Percentiles rank a stretch among this genome's conserved stretches.
Evolutionary conservation across 1,140 invertebrate genomes (phyloP).

Genomic region (Akabosia matsudoensis): DNA sequence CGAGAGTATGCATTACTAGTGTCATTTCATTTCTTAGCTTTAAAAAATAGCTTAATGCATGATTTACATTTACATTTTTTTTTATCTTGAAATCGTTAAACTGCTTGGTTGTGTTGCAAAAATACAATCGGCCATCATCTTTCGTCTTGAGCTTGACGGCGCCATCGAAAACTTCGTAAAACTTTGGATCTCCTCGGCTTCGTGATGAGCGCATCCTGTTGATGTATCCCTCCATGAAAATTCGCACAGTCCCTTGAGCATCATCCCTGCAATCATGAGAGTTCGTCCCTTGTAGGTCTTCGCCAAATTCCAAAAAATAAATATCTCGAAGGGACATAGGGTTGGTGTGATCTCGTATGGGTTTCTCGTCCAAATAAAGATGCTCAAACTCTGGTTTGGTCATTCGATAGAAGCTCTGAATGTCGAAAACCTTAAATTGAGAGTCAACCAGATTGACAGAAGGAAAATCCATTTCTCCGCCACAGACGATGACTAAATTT

Average conservation of each 20-base stretch:
- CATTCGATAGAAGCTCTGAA: not conserved
- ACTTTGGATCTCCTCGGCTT: not conserved
- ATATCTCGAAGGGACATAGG: not conserved
- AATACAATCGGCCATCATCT: not conserved
- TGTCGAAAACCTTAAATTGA: not conserved
- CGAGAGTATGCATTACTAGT: too few relatives aligned
- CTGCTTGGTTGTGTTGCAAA: not conserved
- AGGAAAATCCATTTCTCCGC: not conserved
- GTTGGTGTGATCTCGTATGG: not conserved
- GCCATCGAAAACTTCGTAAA: not conserved
- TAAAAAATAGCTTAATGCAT: not conserved
- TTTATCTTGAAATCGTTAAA: not conserved
- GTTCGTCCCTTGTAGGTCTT: not conserved
- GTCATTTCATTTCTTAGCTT: too few relatives aligned
- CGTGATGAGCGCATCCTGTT: not conserved
- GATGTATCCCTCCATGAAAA: not conserved
- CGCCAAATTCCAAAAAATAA: not conserved
- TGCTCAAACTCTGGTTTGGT: not conserved
- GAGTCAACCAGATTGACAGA: not conserved
- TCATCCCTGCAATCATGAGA: not conserved
- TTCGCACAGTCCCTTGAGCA: not conserved
- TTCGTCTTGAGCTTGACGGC: not conserved
- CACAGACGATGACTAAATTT: not conserved
- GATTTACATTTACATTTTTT: not conserved
- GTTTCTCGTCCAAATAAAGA: too few relatives aligned